phyloP scores from a whole-genome alignment of 2,797 vertebrate genomes.

The Kryptopterus vitreolus region DNA sequence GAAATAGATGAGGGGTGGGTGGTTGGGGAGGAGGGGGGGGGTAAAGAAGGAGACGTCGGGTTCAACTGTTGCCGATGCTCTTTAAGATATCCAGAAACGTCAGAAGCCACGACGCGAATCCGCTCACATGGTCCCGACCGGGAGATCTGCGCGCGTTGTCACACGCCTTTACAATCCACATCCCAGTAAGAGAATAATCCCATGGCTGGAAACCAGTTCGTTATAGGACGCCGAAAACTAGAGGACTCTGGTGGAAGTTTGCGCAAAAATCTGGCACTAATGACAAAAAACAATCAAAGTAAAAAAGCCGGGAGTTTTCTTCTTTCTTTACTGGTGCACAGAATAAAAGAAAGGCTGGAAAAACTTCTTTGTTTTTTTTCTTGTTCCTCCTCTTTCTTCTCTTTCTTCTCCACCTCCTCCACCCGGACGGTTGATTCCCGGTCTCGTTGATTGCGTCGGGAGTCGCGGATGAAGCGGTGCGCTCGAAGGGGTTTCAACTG shows the following conservation, averaged over 20 bases:
- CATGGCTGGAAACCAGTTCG: conserved; percentile 55
- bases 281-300: neutral
- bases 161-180: conserved; percentile 70
- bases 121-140: conserved; percentile 75
- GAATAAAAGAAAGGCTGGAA: neutral
- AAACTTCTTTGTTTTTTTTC: conserved; percentile 32
- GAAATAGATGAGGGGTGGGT: no score
- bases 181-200: conserved; percentile 73
- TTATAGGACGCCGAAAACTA: conserved; percentile 10
- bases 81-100: conserved; percentile 78
- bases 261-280: no score
- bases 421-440: no score
- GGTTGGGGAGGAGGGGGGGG: no score
- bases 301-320: neutral
- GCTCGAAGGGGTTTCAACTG: conserved; percentile 46
- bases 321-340: neutral
- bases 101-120: conserved; percentile 73
- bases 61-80: conserved; percentile 76
- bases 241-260: conserved; percentile 62
- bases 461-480: conserved; percentile 19
- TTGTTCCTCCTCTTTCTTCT: neutral
- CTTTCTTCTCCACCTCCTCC: neutral
- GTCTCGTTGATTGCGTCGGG: no score
- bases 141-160: conserved; percentile 65
- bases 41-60: conserved; percentile 53